phyloP scores from a whole-genome alignment of 2,113 vertebrate genomes.

The Bambusicola thoracicus region DNA sequence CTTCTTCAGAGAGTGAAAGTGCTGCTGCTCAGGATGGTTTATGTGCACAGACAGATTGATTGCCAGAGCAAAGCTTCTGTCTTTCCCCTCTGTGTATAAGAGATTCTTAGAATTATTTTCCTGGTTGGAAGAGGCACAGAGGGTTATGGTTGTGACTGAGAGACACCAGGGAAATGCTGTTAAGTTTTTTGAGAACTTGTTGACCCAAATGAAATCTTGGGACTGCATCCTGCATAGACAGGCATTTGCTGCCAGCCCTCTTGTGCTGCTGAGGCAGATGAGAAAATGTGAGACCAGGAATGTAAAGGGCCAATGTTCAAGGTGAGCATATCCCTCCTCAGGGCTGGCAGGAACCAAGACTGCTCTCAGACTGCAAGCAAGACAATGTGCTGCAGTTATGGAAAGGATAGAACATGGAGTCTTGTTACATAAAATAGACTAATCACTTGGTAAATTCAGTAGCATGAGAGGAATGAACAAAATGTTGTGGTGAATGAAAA shows the following conservation, averaged over 20 bases:
- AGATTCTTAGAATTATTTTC: background rate
- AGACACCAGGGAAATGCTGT: background rate
- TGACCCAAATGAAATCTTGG: background rate
- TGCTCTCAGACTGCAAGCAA: accelerated
- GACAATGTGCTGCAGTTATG: background rate
- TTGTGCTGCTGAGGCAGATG: background rate
- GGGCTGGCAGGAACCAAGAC: background rate
- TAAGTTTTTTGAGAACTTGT: background rate
- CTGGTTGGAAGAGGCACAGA: background rate
- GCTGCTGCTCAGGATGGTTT: background rate
- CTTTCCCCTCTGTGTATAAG: background rate
- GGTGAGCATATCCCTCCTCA: background rate
- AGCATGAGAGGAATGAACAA: background rate
- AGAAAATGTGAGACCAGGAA: accelerated
- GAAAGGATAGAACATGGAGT: background rate
- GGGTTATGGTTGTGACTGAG: background rate
- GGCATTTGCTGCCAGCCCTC: background rate
- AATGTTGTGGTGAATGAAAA: background rate
- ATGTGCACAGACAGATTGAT: background rate
- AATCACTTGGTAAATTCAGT: background rate
- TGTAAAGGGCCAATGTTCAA: background rate
- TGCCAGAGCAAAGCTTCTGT: background rate
- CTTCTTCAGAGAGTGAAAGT: background rate
- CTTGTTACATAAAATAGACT: background rate
- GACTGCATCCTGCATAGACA: background rate